Percentiles rank a stretch among this genome's conserved stretches.
Conservation (phyloP, 2,888 invertebrate genomes). For the Latheticus oryzae region DNA sequence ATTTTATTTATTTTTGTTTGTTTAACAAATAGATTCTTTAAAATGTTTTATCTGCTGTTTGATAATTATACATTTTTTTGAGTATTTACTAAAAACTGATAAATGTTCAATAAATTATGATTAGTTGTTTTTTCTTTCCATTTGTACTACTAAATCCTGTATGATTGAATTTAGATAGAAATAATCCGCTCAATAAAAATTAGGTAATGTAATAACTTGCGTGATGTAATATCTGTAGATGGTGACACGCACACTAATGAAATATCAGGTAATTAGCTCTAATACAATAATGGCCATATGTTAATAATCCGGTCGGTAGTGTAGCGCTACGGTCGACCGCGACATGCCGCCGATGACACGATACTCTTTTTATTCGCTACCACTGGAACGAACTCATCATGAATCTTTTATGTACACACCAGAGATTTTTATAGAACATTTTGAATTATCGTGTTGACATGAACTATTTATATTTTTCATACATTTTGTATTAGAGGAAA, state of each 20-base stretch:
- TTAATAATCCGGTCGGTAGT: slow-evolving; percentile 49
- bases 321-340: slow-evolving; percentile 40
- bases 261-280: slow-evolving; percentile 63
- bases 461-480: slow-evolving; percentile 39
- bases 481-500: background rate
- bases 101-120: too few relatives aligned
- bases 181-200: slow-evolving; percentile 50
- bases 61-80: too few relatives aligned
- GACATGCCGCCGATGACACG: slow-evolving; percentile 45
- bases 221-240: slow-evolving; percentile 44
- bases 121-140: too few relatives aligned
- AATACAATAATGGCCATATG: slow-evolving; percentile 63
- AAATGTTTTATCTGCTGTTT: too few relatives aligned
- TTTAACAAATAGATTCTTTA: too few relatives aligned
- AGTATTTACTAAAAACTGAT: too few relatives aligned
- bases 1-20: slow-evolving; percentile 15
- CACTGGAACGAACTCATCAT: slow-evolving; percentile 37
- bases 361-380: slow-evolving; percentile 43
- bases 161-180: too few relatives aligned
- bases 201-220: slow-evolving; percentile 48
- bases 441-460: slow-evolving; percentile 43
- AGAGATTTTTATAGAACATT: slow-evolving; percentile 43
- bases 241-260: slow-evolving; percentile 60
- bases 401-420: slow-evolving; percentile 43
- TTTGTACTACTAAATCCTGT: too few relatives aligned